Evolutionary conservation across 2,797 vertebrate genomes (phyloP), one percentile per base, ranked within the genome.

Genomic region (Nannoperca australis): DNA sequence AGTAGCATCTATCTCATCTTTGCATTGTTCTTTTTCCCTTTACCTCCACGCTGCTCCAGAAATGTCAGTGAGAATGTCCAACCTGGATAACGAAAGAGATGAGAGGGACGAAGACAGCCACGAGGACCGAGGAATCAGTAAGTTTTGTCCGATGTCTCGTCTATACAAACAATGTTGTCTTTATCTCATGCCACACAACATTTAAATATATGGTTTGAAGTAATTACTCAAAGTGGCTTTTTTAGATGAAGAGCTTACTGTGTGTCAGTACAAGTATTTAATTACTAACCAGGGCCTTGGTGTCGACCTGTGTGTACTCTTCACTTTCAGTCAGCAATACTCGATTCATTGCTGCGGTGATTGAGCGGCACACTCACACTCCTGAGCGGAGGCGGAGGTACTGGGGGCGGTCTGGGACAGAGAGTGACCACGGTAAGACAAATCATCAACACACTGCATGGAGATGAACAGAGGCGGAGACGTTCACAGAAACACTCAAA

Each of bases 51-150:
- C 27, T 73, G 76, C 84, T 90, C 69, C 84, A 99, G 98, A 99
- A 93, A 99, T 99, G 97, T 99, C 98, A 0, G 98, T 99, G 90
- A 96, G 98, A 11, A 99, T 99, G 98, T 99, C 98, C 68, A 99
- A 99, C 95, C 94, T 99, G 91, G 98, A 99, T 61, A 99, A 99
- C 0, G 98, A 99, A 61, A 91, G 98, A 76, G 98, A 99, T 0
- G 98, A 99, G 91, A 91, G 98, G 47, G 98, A 99, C 0, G 98
- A 99, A 0, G 98, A 99, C 94, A 98, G 97, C 90, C 98, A 97
- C 0, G 98, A 99, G 75, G 98, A 99, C 94, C 94, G 98, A 92
- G 98, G 98, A 81, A 99, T 99, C 94, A 99, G 98, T 99, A 90
- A 95, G 97, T 88, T 3, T 20, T 1, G 42, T 62, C 38, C 30